Evolutionary conservation across 2,113 vertebrate species (phyloP), one percentile per base, ranked within the genome.

Genomic region (Fulica atra): DNA sequence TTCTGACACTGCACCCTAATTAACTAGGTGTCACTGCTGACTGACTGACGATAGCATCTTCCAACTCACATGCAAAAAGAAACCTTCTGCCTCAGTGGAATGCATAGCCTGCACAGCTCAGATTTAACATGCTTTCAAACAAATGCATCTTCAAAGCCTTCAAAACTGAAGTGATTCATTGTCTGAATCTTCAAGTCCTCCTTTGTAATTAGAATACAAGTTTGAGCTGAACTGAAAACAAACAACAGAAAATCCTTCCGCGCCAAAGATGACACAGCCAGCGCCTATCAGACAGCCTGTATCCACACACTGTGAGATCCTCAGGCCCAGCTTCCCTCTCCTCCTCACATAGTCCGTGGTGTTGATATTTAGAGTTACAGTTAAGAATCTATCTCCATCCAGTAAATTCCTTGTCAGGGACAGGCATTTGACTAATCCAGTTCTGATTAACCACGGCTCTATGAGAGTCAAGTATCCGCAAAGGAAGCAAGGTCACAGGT

Each of bases 381-480:
- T 63, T 81, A 76, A 86, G 80, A 84, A 94, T 61, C 40, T 81
- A 79, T 85, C 81, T 86, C 73, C 91, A 77, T 87, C 83, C 81
- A 73, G 61, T 91, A 95, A 96, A 97, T 96, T 94, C 95, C 90
- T 93, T 50, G 81, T 92, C 93, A 97, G 78, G 95, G 93, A 88
- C 91, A 81, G 61, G 73, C 88, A 88, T 93, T 94, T 94, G 68
- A 92, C 86, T 96, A 96, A 96, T 89, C 96, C 80, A 63, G 77
- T 66, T 65, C 36, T 44, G 81, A 96, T 96, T 92, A 96, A 91
- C 65, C 40, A 82, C 59, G 33, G 74, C 50, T 91, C 70, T 91
- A 86, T 94, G 61, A 11, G 23, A 96, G 81, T 76, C 61, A 89
- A 79, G 28, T 84, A 93, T 94, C 88, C 88, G 88, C 65, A 91